Conservation (phyloP, 2,113 vertebrate species). For the Austrofundulus limnaeus region DNA sequence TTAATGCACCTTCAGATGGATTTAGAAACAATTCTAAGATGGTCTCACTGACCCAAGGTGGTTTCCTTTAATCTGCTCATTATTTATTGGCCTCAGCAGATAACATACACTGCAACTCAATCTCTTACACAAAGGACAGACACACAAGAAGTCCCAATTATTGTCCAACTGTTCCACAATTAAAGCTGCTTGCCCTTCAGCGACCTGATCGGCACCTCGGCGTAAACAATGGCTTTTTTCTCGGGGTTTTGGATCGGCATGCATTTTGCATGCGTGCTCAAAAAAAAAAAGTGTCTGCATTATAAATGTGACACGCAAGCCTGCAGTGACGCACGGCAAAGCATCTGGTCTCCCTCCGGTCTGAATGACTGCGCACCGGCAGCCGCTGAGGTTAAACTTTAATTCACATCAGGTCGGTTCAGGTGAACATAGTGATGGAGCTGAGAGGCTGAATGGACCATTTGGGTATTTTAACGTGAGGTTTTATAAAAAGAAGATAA, state of each 20-base stretch:
- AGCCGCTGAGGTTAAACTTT: conserved; percentile 4
- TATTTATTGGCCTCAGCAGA: background rate
- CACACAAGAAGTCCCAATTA: conserved; percentile 50
- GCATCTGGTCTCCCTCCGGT: conserved; percentile 18
- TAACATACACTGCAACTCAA: conserved; percentile 5
- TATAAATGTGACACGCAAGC: conserved; percentile 72
- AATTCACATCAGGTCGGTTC: conserved; percentile 7
- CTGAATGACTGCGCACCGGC: conserved; percentile 13
- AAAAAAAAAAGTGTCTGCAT: conserved; percentile 69
- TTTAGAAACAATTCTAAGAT: background rate
- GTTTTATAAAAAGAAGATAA: too few relatives aligned
- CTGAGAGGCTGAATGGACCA: background rate
- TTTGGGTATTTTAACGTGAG: too few relatives aligned
- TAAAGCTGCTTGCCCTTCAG: conserved; percentile 55
- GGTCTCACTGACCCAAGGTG: background rate
- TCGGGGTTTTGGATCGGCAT: conserved; percentile 55
- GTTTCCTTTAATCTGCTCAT: background rate
- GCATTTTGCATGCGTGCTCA: conserved; percentile 71
- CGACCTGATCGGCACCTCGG: conserved; percentile 43
- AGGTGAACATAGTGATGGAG: background rate
- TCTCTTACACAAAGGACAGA: conserved; percentile 52
- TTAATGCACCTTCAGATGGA: background rate
- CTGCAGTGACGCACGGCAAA: conserved; percentile 56
- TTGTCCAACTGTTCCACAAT: conserved; percentile 52
- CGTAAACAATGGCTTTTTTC: conserved; percentile 52